Percentiles rank a stretch among this genome's conserved stretches.
Evolutionary conservation across 53 echinoderm and acorn worm genomes (phyloP).

Genomic region (Temnopleurus reevesii): DNA sequence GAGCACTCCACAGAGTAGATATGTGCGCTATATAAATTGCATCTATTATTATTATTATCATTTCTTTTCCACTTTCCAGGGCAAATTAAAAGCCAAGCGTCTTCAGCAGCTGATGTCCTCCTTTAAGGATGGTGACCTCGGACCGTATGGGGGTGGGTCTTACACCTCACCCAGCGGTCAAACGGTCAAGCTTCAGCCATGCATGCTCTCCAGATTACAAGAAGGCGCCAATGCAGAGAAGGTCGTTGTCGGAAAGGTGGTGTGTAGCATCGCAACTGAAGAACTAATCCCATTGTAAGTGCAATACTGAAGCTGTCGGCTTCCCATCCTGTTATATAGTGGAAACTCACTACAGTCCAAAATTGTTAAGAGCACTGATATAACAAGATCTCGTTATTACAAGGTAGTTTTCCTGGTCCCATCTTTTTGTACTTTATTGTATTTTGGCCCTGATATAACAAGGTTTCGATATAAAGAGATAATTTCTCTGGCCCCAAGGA

Average conservation of each 20-base stretch:
- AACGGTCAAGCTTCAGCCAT: constrained; percentile 76
- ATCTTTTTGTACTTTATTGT: too few relatives aligned
- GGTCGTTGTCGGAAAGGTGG: constrained; percentile 94
- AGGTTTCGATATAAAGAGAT: too few relatives aligned
- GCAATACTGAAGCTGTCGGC: too few relatives aligned
- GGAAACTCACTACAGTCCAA: too few relatives aligned
- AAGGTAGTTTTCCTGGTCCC: too few relatives aligned
- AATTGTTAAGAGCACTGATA: too few relatives aligned
- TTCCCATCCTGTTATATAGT: too few relatives aligned
- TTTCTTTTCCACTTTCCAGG: constrained; percentile 56
- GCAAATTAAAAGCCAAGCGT: constrained; percentile 91
- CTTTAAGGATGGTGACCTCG: constrained; percentile 83
- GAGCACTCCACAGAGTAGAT: too few relatives aligned
- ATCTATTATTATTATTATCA: background rate
- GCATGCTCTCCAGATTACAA: constrained; percentile 64
- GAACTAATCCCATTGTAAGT: constrained; percentile 99
- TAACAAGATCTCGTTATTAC: too few relatives aligned
- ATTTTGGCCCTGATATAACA: too few relatives aligned
- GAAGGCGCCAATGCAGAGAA: constrained; percentile 81
- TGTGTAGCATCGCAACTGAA: constrained; percentile 89
- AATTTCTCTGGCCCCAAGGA: too few relatives aligned
- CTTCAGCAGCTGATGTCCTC: constrained; percentile 85
- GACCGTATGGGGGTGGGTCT: constrained; percentile 91
- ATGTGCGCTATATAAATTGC: too few relatives aligned
- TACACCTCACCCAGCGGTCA: constrained; percentile 81